phyloP scores from a whole-genome alignment of 2,888 invertebrate species.

The Drosophila parthenogenetica region DNA sequence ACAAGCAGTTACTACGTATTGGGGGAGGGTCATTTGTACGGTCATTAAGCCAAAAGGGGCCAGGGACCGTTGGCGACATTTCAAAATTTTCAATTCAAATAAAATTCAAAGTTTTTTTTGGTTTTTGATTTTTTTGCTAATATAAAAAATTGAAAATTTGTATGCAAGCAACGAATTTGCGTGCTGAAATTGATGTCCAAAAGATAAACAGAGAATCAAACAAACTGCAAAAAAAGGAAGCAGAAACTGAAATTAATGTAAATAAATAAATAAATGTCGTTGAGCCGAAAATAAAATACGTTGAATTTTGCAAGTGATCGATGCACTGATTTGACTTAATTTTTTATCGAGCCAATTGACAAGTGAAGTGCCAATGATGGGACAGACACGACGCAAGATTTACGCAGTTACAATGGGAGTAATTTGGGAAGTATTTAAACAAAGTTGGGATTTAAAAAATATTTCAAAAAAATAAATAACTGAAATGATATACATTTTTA shows the following conservation, averaged over 20 bases:
- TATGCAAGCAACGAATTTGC: constrained; percentile 14
- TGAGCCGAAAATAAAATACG: constrained; percentile 37
- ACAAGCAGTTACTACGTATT: constrained; percentile 10
- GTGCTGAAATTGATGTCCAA: constrained; percentile 45
- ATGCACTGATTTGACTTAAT: constrained; percentile 45
- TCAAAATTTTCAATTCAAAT: constrained; percentile 43
- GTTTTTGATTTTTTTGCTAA: constrained; percentile 27
- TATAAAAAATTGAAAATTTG: constrained; percentile 21
- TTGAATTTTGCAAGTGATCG: constrained; percentile 35
- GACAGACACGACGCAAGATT: constrained; percentile 36
- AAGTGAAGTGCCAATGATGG: constrained; percentile 42
- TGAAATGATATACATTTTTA: no score
- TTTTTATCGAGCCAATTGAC: constrained; percentile 69
- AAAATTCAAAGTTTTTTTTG: constrained; percentile 32
- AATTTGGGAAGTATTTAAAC: neutral
- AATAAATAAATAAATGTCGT: constrained; percentile 40
- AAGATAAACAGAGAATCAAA: constrained; percentile 28
- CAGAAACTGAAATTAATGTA: neutral
- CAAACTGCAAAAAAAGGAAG: neutral
- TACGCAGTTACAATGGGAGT: neutral
- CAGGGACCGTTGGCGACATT: constrained; percentile 39
- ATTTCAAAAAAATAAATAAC: no score
- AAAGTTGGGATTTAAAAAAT: neutral
- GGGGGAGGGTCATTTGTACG: constrained; percentile 10
- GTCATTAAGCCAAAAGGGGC: constrained; percentile 37